Base-by-base conservation (phyloP, 2,888 invertebrate species). In the Lithophane semibrunnea region DNA sequence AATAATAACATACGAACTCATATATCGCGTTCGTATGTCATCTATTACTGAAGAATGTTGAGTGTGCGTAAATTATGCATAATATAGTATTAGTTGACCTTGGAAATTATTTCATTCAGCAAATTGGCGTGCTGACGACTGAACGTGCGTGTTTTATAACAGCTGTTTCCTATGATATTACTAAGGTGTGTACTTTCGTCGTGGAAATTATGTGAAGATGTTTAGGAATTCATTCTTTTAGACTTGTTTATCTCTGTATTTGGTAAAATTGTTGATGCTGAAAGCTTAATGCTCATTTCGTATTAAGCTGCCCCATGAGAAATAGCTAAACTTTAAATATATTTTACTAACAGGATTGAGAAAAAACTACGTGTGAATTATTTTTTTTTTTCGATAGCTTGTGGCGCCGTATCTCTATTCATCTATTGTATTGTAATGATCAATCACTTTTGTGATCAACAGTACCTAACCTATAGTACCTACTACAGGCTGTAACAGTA, bases 71-170 rank as follows among this genome's bases (percentile, higher is more conserved):
- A 68, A 82, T 12, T 70, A 47, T 72, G 64, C 75, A 61, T 21
- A 60, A 66, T 69, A 56, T 74, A 72, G 71, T 75, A 67, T 67
- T 56, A 71, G 21, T 64, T 5, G 79, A 69, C 75, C 80, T 73
- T 83, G 75, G 54, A 7, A 65, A 58, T 69, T 80, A 75, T 67
- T 82, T 79, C 79, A 82, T 82, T 82, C 82, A 82, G 37, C 10
- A 71, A 68, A 68, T 79, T 71, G 64, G 37, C 52, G 63, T 64
- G 70, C 12, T 66, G 52, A 52, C 1, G 44, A 58, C 10, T 44
- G 2, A 10, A 24, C 18, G n/a, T 71, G 74, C 79, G 83, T 83
- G 73, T 73, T 73, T 54, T 47, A 24, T 80, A 70, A 29, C 70
- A 72, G 68, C 60, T 69, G 47, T 60, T 71, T 18, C 18, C 8